phyloP scores from a whole-genome alignment of 2,797 vertebrate species.

The Choloepus didactylus region DNA sequence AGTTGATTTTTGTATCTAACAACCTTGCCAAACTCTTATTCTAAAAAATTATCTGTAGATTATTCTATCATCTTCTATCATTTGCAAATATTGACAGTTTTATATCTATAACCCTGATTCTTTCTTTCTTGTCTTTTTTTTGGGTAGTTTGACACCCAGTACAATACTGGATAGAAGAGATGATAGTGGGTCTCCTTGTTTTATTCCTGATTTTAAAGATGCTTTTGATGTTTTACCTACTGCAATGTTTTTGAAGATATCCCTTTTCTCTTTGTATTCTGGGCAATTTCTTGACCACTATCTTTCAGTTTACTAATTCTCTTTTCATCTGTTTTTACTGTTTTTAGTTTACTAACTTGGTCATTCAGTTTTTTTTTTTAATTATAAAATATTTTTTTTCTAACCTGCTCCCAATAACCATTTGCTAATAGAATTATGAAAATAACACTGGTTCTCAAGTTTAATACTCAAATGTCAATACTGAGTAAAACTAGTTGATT shows the following conservation, averaged over 20 bases:
- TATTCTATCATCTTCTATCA: not conserved
- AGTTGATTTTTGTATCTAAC: not conserved
- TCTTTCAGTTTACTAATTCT: not conserved
- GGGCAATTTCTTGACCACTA: not conserved
- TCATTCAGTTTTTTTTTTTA: not conserved
- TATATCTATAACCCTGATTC: not conserved
- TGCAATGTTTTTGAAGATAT: not conserved
- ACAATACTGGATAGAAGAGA: too few relatives aligned
- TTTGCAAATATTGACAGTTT: not conserved
- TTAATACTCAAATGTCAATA: not conserved
- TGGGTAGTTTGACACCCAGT: too few relatives aligned
- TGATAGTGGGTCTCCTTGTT: not conserved
- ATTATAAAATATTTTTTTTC: constrained; percentile 21
- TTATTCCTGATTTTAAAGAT: not conserved
- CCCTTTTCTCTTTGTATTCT: not conserved
- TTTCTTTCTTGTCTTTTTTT: not conserved
- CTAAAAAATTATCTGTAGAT: not conserved
- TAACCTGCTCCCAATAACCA: not conserved
- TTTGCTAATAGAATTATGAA: constrained; percentile 3
- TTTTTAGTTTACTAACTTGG: not conserved
- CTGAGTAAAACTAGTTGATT: not conserved
- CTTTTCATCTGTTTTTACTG: not conserved
- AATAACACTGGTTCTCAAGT: not conserved
- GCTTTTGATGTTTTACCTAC: not conserved
- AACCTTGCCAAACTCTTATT: not conserved